Conservation (phyloP, 2,888 invertebrate species). For the Drosophila prolongata region DNA sequence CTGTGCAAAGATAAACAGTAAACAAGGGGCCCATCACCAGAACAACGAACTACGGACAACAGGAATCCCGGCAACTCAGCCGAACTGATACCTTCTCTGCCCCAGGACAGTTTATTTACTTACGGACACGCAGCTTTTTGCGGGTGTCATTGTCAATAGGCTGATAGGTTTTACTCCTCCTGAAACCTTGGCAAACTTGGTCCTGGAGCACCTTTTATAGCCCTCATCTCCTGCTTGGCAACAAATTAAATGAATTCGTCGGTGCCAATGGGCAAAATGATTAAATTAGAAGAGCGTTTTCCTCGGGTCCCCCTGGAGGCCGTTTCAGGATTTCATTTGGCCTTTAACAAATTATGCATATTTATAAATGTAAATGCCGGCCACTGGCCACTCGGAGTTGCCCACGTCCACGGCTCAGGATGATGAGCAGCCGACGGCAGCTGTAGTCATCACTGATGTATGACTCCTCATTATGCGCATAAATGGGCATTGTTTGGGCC, state of each 20-base stretch:
- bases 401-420: constrained; percentile 1
- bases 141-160: constrained; percentile 57
- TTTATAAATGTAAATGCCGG: constrained; percentile 62
- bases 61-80: constrained; percentile 19
- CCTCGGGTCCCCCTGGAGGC: constrained; percentile 32
- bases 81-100: constrained; percentile 42
- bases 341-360: constrained; percentile 59
- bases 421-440: constrained; percentile 42
- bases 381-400: constrained; percentile 24
- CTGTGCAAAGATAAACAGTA: constrained; percentile 67
- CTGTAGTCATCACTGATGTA: constrained; percentile 50
- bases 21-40: constrained; percentile 30
- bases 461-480: constrained; percentile 66
- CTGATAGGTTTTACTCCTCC: constrained; percentile 34
- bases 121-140: constrained; percentile 68
- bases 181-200: background rate
- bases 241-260: constrained; percentile 49
- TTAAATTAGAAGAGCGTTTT: constrained; percentile 62
- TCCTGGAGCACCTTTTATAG: constrained; percentile 10
- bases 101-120: constrained; percentile 68
- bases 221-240: constrained; percentile 2
- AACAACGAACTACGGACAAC: constrained; percentile 20
- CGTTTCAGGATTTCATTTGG: constrained; percentile 46
- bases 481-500: constrained; percentile 53
- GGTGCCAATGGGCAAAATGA: constrained; percentile 58